Base-by-base conservation (phyloP, 37 sponge, comb jelly and placozoan genomes). In the Eunapius fragilis region DNA sequence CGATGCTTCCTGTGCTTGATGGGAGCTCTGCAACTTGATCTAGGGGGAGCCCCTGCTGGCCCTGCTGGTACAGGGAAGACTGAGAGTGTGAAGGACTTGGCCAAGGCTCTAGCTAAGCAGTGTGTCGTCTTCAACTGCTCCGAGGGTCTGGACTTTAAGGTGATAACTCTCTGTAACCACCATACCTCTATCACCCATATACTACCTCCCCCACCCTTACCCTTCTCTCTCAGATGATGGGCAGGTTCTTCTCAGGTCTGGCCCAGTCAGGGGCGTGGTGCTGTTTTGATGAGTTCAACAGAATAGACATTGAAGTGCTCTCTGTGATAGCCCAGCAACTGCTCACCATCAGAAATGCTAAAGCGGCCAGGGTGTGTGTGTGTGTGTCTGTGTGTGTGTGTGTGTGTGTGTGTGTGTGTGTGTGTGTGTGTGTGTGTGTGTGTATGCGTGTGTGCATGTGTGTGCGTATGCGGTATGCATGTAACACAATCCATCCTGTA, bases 61-160 rank as follows among this genome's bases (percentile, higher is more conserved):
- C 99, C 99, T 73, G 99, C 99, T 45, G 99, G 99, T 26, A 98
- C 99, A 25, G 99, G 99, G 19, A 98, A 98, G 78, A 98, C 99
- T 12, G 99, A 98, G 86, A 96, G 95, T 25, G 92, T 92, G 27
- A 98, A 98, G 75, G 99, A 98, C 77, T 82, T 98, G 17, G 93
- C 99, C 35, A 98, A 98, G 77, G 95, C 94, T 25, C 85, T 98
- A 34, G 99, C 99, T 47, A 98, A 96, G 36, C 99, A 98, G 89
- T 98, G 99, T 89, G 99, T 98, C 27, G 99, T 98, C 82, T 98
- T 98, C 94, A 98, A 98, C 92, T 98, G 99, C 77, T 98, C 99
- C 31, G 99, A 98, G 35, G 96, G 97, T 36, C 92, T 98, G 6
- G 99, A 98, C 72, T 96, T 84, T 82, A 93, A 95, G 91, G 94